Evolutionary conservation across 2,113 vertebrate species (phyloP), one percentile per base, ranked within the genome.

Genomic region (Spea bombifrons): DNA sequence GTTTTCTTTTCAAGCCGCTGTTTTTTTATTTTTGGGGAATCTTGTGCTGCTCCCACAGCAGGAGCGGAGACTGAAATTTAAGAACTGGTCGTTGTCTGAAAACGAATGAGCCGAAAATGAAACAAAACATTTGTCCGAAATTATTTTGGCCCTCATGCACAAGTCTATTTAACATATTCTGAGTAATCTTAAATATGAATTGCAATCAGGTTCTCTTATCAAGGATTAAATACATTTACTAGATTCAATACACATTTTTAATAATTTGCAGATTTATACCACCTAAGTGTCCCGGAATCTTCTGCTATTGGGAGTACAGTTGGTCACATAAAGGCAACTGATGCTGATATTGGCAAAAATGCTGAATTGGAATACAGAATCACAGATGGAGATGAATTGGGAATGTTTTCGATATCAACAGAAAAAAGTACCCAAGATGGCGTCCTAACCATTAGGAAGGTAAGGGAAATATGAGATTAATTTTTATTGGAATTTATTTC

Each of bases 301-400:
- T 91, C 92, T 44, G 88, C 88, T 1, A 86, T 90, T 70, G 92
- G 93, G 55, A 89, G 90, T 55, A 83, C 89, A 52, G 86, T 94
- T 78, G 93, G 93, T 73, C 92, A 88, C 1, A 84, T 94, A 48
- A 93, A 92, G 88, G 92, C 92, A 64, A 90, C 88, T 0, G 93
- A 94, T 84, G 91, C 93, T 0, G 93, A 94, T 81, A 92, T 79
- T 44, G 92, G 92, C 7, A 89, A 91, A 87, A 94, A 93, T 63
- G 93, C 93, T 52, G 93, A 93, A 89, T 87, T 94, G 8, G 89
- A 91, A 73, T 94, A 94, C 76, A 89, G 89, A 76, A 93, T 94
- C 78, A 84, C 90, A 47, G 92, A 94, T 77, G 92, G 92, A 0
- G 92, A 94, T 46, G 93, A 91, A 61, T 92, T 87, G 1, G 90